These are phyloP conservation scores for Eumeta japonica DNA, from an alignment of 1,140 invertebrate genomes.

Conservation along the genomic window DNA sequence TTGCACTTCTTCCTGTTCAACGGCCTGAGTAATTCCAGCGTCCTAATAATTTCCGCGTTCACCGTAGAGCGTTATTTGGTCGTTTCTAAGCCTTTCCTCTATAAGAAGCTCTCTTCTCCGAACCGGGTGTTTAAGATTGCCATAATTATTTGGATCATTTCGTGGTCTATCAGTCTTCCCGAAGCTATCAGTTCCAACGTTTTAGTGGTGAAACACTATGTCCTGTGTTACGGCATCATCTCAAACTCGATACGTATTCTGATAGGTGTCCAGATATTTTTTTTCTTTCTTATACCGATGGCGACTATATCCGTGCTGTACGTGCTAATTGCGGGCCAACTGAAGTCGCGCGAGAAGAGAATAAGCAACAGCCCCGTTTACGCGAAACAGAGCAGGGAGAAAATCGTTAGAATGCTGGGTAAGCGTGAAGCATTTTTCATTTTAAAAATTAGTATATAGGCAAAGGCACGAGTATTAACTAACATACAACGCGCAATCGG, in stretches of 20 bases:
- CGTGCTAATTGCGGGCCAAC: slow-evolving; percentile 74
- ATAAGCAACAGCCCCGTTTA: slow-evolving; percentile 30
- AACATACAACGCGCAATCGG: too few species aligned
- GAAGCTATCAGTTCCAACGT: slow-evolving; percentile 71
- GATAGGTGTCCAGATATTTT: slow-evolving; percentile 75
- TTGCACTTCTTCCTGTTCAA: slow-evolving; percentile 81
- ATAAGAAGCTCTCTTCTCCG: slow-evolving; percentile 78
- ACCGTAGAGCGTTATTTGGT: slow-evolving; percentile 78
- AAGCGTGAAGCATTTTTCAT: slow-evolving; percentile 18
- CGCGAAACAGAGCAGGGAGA: slow-evolving; percentile 48
- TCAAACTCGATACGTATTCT: slow-evolving; percentile 61
- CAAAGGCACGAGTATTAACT: not conserved
- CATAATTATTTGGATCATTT: slow-evolving; percentile 68
- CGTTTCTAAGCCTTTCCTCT: slow-evolving; percentile 70
- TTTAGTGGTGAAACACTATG: slow-evolving; percentile 45
- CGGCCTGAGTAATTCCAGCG: slow-evolving; percentile 88
- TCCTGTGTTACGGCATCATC: slow-evolving; percentile 55
- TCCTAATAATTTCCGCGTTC: slow-evolving; percentile 81
- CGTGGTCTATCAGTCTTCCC: slow-evolving; percentile 73
- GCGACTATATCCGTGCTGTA: slow-evolving; percentile 79
- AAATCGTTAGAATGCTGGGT: slow-evolving; percentile 61
- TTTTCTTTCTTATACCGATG: slow-evolving; percentile 85
- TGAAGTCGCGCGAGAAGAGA: slow-evolving; percentile 63
- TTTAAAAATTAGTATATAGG: not conserved
- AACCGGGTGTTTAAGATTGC: slow-evolving; percentile 74